A percentile compares a stretch with the other conserved stretches of the same genome.
phyloP scores from a whole-genome alignment of 2,888 invertebrate genomes.

The Chrysolina oricalcia region DNA sequence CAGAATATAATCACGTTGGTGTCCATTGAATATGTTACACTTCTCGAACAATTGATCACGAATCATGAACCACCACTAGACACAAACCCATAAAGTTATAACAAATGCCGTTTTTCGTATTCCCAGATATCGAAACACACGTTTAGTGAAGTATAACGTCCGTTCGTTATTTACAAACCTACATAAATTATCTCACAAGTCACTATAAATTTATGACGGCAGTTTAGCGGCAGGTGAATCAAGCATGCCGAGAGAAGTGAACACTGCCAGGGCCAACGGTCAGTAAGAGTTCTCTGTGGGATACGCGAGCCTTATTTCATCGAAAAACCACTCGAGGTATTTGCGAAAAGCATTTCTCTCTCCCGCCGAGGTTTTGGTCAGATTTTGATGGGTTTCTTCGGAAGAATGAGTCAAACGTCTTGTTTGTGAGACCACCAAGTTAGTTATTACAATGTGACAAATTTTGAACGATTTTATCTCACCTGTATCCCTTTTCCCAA shows the following conservation, averaged over 20 bases:
- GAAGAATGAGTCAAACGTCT: conserved; percentile 1
- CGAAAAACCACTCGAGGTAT: conserved; percentile 16
- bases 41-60: too few species aligned
- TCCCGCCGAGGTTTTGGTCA: neutral
- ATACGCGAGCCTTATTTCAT: neutral
- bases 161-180: conserved; percentile 63
- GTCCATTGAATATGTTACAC: too few species aligned
- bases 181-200: conserved; percentile 65
- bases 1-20: too few species aligned
- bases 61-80: neutral
- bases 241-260: conserved; percentile 39
- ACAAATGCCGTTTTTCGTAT: conserved; percentile 36
- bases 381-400: conserved; percentile 15
- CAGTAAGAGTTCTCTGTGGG: conserved; percentile 28
- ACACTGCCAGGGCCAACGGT: conserved; percentile 42
- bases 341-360: conserved; percentile 7
- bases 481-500: neutral
- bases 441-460: neutral
- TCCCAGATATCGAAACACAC: conserved; percentile 32
- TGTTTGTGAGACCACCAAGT: conserved; percentile 11
- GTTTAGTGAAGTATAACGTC: conserved; percentile 34
- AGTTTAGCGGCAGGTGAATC: conserved; percentile 66
- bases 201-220: conserved; percentile 59
- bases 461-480: neutral
- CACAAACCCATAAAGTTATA: conserved; percentile 34